Evolutionary conservation across 2,888 invertebrate genomes (phyloP).

Genomic region (Sphaeridia pumilis): DNA sequence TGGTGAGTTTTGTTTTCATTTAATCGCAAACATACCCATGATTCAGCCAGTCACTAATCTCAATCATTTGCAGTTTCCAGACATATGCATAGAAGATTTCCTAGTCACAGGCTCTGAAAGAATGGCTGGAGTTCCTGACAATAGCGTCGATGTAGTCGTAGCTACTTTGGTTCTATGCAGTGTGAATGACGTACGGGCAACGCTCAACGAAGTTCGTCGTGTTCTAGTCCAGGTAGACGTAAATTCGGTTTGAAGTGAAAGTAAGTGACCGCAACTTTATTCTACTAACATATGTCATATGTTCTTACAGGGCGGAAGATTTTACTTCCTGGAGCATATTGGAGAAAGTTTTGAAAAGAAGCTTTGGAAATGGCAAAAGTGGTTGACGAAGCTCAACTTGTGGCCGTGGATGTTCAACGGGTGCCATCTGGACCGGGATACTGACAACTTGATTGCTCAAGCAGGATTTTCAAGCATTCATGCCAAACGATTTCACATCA

Average conservation of each 20-base stretch:
- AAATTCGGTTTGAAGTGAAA: neutral
- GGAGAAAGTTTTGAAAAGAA: constrained; percentile 26
- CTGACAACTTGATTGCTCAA: constrained; percentile 25
- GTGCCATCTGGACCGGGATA: constrained; percentile 34
- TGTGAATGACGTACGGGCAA: constrained; percentile 32
- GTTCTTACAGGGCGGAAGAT: constrained; percentile 36
- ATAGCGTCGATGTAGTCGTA: constrained; percentile 37
- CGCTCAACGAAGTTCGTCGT: constrained; percentile 36
- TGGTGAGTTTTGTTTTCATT: constrained; percentile 12
- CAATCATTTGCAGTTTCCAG: constrained; percentile 22
- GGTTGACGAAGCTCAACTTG: constrained; percentile 21
- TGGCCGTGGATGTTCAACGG: constrained; percentile 37
- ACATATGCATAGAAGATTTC: constrained; percentile 31
- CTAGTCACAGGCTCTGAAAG: constrained; percentile 31
- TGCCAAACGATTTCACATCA: constrained; percentile 28
- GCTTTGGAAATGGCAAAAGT: constrained; percentile 29
- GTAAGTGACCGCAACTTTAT: neutral
- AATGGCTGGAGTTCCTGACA: constrained; percentile 34
- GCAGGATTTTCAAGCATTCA: constrained; percentile 33
- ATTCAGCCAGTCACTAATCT: neutral
- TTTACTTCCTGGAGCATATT: constrained; percentile 37
- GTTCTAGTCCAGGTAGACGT: constrained; percentile 36
- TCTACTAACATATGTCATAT: neutral
- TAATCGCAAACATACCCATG: neutral
- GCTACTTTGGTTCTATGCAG: constrained; percentile 37